Percentiles rank a stretch among this genome's conserved stretches.
Evolutionary conservation across 1,140 invertebrate genomes (phyloP).

Genomic region (Anastrepha ludens): DNA sequence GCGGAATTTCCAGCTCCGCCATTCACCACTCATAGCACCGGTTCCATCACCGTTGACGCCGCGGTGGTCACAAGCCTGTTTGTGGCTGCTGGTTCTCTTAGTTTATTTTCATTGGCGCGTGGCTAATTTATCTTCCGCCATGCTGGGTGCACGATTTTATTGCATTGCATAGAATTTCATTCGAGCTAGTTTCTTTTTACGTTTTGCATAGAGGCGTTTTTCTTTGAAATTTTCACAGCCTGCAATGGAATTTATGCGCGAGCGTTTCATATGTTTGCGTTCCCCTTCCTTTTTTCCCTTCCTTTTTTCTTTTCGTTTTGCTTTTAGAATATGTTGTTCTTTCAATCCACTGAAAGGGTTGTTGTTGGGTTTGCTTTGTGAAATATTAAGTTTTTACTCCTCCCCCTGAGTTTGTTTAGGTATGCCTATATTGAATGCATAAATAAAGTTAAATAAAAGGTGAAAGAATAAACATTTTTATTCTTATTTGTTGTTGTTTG

Average conservation of each 20-base stretch:
- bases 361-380: background rate
- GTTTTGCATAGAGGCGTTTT: constrained; percentile 39
- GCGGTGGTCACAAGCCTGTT: background rate
- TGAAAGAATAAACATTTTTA: background rate
- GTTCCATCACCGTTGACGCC: background rate
- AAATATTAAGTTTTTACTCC: background rate
- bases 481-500: background rate
- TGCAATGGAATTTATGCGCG: background rate
- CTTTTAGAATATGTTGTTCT: background rate
- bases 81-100: background rate
- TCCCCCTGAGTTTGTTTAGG: background rate
- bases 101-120: constrained; percentile 12
- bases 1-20: background rate
- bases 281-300: background rate
- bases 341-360: background rate
- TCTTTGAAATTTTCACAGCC: background rate
- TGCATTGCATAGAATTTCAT: constrained; percentile 42
- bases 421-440: background rate
- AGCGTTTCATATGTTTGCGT: background rate
- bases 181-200: background rate
- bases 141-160: constrained; percentile 36
- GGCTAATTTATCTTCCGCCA: constrained; percentile 40
- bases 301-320: background rate
- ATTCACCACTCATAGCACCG: background rate
- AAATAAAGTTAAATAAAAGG: constrained; percentile 25